Percentiles rank a stretch among this genome's conserved stretches.
phyloP scores from a whole-genome alignment of 2,797 vertebrate genomes.

The Columba guinea region DNA sequence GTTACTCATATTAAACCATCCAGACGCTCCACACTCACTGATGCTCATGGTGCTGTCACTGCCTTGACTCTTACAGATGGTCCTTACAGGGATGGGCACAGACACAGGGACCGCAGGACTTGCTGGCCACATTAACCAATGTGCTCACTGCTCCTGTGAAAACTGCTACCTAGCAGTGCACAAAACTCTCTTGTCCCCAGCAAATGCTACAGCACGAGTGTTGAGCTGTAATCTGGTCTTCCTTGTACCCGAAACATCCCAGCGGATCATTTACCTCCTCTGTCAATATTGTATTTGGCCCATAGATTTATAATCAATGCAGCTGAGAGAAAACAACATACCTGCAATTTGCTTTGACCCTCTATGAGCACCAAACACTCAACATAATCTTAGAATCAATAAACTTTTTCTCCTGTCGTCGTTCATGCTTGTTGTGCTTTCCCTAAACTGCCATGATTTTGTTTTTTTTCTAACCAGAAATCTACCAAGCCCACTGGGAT shows the following conservation, averaged over 20 bases:
- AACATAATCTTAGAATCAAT: background rate
- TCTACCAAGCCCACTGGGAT: background rate
- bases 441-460: background rate
- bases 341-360: background rate
- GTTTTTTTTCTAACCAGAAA: conserved; percentile 1
- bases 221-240: background rate
- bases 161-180: background rate
- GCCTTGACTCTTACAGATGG: fast-evolving
- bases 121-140: background rate
- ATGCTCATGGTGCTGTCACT: fast-evolving
- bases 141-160: background rate
- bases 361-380: background rate
- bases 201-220: background rate
- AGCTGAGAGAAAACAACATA: background rate
- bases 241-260: conserved; percentile 5
- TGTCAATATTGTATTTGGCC: conserved; percentile 29
- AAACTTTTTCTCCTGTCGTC: background rate
- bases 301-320: background rate
- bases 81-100: fast-evolving
- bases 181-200: background rate
- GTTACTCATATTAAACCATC: background rate
- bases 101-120: fast-evolving
- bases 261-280: background rate
- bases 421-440: background rate
- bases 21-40: fast-evolving